phyloP scores from a whole-genome alignment of 2,888 invertebrate genomes.

The Drosophila macrothrix region DNA sequence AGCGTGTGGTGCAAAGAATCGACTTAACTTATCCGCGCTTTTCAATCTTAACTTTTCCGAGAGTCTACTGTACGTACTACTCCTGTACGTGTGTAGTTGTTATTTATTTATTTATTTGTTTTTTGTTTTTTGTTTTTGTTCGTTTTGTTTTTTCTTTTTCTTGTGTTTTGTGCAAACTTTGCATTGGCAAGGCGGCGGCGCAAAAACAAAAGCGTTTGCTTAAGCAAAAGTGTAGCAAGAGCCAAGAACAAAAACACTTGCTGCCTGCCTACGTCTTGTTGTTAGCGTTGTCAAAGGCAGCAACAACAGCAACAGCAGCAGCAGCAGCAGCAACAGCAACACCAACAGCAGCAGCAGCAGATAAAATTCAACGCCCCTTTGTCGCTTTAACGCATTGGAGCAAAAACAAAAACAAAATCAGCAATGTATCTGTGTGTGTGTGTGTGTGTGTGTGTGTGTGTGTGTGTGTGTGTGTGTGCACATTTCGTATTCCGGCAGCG shows the following conservation, averaged over 20 bases:
- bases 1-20: neutral
- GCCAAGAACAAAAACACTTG: conserved; percentile 30
- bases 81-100: neutral
- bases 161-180: conserved; percentile 51
- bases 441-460: conserved; percentile 6
- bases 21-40: neutral
- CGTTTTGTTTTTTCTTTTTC: conserved; percentile 17
- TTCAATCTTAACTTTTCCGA: neutral
- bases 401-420: conserved; percentile 27
- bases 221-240: conserved; percentile 42
- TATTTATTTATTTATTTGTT: conserved; percentile 17
- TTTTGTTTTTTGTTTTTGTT: conserved; percentile 22
- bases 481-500: conserved; percentile 66
- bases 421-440: conserved; percentile 3
- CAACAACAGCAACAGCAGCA: conserved; percentile 5
- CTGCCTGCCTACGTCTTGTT: conserved; percentile 46
- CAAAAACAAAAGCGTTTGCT: conserved; percentile 43
- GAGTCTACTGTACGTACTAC: neutral
- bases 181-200: conserved; percentile 43
- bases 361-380: conserved; percentile 69
- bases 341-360: conserved; percentile 10
- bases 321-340: neutral
- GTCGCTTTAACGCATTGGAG: conserved; percentile 67
- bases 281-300: conserved; percentile 58
- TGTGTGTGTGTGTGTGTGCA: conserved; percentile 21